A percentile compares a stretch with the other conserved stretches of the same genome.
phyloP scores from a whole-genome alignment of 1,140 invertebrate species.

The Phymorhynchus buccinoides region DNA sequence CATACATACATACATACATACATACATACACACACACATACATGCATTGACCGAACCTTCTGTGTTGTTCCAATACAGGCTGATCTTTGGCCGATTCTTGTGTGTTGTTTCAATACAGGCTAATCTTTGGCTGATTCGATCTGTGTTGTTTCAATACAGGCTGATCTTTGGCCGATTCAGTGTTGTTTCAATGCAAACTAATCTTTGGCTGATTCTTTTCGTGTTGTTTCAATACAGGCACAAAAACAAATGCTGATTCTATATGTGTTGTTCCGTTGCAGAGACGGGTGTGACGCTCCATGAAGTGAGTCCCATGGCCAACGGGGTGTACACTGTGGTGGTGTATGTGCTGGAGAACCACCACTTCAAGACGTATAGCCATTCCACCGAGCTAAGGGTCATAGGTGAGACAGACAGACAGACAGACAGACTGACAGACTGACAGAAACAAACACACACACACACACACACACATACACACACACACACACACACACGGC shows the following conservation, averaged over 20 bases:
- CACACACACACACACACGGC: too few relatives aligned
- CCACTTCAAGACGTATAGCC: not conserved
- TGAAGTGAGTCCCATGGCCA: not conserved
- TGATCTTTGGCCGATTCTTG: not conserved
- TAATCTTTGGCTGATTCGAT: not conserved
- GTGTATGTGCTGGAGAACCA: not conserved
- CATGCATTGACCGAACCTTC: not conserved
- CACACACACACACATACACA: not conserved
- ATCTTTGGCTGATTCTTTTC: not conserved
- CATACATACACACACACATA: constrained; percentile 25
- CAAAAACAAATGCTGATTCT: not conserved
- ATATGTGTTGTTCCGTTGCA: not conserved
- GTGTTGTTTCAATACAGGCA: not conserved
- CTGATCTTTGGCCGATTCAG: not conserved
- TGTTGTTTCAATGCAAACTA: not conserved
- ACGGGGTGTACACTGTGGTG: not conserved
- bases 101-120: not conserved
- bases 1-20: constrained; percentile 17
- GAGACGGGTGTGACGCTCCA: not conserved
- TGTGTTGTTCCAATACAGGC: not conserved
- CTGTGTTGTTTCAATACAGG: not conserved
- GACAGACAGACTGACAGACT: not conserved
- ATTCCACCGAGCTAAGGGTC: not conserved
- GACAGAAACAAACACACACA: not conserved
- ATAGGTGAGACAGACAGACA: not conserved